Conservation (phyloP, 2,797 vertebrate species). For the Danio jaintianensis region DNA sequence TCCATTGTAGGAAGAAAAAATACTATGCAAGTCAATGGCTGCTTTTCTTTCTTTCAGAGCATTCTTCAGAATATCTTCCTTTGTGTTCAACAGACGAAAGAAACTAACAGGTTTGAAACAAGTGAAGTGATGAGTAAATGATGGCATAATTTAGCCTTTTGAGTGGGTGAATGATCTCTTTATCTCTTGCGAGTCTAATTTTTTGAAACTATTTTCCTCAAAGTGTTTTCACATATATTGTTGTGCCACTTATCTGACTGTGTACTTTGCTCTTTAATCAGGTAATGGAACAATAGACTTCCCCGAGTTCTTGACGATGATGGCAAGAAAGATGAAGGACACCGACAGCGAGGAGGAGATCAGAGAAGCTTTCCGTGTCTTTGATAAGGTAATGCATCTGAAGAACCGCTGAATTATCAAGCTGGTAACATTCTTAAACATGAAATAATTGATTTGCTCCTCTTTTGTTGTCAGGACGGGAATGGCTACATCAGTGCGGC, state of each 20-base stretch:
- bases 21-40: too few relatives aligned
- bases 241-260: neutral
- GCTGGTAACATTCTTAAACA: neutral
- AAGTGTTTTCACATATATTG: constrained; percentile 6
- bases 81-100: too few relatives aligned
- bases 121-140: too few relatives aligned
- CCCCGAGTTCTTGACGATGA: constrained; percentile 92
- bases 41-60: too few relatives aligned
- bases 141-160: too few relatives aligned
- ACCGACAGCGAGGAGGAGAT: constrained; percentile 93
- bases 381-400: constrained; percentile 83
- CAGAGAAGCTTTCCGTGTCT: constrained; percentile 91
- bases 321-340: constrained; percentile 94
- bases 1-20: too few relatives aligned
- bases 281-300: constrained; percentile 93
- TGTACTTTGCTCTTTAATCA: constrained; percentile 57
- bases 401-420: neutral
- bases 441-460: constrained; percentile 4
- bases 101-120: too few relatives aligned
- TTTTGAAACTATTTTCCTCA: constrained; percentile 11
- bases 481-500: constrained; percentile 92
- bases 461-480: constrained; percentile 79
- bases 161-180: too few relatives aligned
- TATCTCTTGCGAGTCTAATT: neutral
- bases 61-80: too few relatives aligned